Conservation (phyloP, 2,888 invertebrate species). For the Autographa gamma region DNA sequence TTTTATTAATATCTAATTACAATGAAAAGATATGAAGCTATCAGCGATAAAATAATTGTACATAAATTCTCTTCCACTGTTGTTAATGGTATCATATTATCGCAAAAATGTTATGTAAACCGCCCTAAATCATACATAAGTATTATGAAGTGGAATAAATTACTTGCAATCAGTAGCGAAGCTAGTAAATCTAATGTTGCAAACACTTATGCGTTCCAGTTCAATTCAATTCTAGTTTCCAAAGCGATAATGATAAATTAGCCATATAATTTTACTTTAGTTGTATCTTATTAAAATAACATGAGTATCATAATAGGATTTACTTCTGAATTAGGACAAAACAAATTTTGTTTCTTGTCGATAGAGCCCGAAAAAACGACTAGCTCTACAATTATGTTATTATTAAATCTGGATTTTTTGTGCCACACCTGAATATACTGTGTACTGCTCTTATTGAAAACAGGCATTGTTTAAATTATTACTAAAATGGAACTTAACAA, state of each 20-base stretch:
- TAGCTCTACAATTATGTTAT: no score
- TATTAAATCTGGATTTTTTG: no score
- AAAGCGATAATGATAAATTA: not conserved
- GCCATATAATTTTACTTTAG: not conserved
- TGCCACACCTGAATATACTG: no score
- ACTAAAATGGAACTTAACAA: no score
- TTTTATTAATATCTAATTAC: constrained; percentile 14
- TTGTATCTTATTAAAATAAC: not conserved
- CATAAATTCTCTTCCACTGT: constrained; percentile 19
- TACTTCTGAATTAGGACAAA: no score
- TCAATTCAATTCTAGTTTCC: not conserved
- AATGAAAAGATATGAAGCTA: constrained; percentile 37
- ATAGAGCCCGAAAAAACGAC: no score
- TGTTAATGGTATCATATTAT: constrained; percentile 23
- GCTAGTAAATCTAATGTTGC: not conserved
- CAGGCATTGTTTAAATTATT: no score
- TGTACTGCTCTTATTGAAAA: no score
- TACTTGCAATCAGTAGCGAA: constrained; percentile 11
- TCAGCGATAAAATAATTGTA: constrained; percentile 41
- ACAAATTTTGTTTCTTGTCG: no score
- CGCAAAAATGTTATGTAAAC: constrained; percentile 50
- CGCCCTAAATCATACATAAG: not conserved
- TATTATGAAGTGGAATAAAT: not conserved
- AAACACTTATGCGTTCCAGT: not conserved
- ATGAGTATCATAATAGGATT: not conserved